phyloP scores from a whole-genome alignment of 2,113 vertebrate genomes.

The Leuciscus idus region DNA sequence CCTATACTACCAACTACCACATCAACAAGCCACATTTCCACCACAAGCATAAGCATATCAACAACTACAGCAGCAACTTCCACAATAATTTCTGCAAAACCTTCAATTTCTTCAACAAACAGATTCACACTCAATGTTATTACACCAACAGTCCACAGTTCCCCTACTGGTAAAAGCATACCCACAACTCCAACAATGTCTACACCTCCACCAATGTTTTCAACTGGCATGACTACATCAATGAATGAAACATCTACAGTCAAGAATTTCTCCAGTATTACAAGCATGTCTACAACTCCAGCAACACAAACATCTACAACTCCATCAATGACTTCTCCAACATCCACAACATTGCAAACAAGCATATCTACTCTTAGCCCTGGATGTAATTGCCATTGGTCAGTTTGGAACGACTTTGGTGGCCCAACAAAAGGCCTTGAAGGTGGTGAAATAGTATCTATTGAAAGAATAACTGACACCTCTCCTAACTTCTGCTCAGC shows the following conservation, averaged over 20 bases:
- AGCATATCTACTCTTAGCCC: background rate
- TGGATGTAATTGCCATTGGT: conserved; percentile 29
- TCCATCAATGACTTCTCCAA: background rate
- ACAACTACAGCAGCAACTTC: background rate
- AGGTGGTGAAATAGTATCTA: conserved; percentile 48
- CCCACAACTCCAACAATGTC: background rate
- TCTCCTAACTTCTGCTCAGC: background rate
- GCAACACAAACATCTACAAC: rapidly evolving
- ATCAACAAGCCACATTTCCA: too few relatives aligned
- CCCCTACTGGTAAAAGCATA: background rate
- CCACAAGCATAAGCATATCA: too few relatives aligned
- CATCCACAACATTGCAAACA: background rate
- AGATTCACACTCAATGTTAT: too few relatives aligned
- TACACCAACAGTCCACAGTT: background rate
- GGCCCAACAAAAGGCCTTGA: conserved; percentile 37
- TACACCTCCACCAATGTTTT: background rate
- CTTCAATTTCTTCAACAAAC: background rate
- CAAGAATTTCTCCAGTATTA: background rate
- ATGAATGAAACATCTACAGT: background rate
- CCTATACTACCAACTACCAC: background rate
- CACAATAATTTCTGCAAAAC: background rate
- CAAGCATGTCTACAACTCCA: background rate
- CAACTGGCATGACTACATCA: background rate
- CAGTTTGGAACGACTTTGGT: conserved; percentile 46
- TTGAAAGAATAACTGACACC: conserved; percentile 15